Percentiles rank a stretch among this genome's conserved stretches.
These are phyloP conservation scores for Agonopterix subpropinquella DNA, from an alignment of 2,888 invertebrate species.

Conservation along the genomic window DNA sequence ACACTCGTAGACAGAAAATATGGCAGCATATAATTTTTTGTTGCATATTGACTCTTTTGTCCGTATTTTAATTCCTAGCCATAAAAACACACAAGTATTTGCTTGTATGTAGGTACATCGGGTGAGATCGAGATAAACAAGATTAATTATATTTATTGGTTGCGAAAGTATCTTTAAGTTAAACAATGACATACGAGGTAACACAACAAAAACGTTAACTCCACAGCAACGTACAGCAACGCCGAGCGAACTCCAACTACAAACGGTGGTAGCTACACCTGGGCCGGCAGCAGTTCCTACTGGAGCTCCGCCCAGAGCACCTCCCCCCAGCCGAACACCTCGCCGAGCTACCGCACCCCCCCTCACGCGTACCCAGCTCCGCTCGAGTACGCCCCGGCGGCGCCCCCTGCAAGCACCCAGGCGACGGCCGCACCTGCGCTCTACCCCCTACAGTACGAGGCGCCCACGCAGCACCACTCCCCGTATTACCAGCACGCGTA, in stretches of 20 bases:
- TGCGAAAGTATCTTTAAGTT: too few relatives aligned
- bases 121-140: too few relatives aligned
- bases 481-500: constrained; percentile 69
- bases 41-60: too few relatives aligned
- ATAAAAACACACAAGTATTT: too few relatives aligned
- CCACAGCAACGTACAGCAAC: constrained; percentile 54
- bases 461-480: constrained; percentile 58
- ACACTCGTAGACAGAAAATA: too few relatives aligned
- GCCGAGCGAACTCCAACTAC: constrained; percentile 50
- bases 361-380: constrained; percentile 65
- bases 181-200: too few relatives aligned
- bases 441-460: constrained; percentile 62
- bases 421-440: constrained; percentile 51
- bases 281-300: constrained; percentile 58
- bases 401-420: constrained; percentile 42
- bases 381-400: constrained; percentile 53
- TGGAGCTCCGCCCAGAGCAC: constrained; percentile 57
- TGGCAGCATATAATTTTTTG: too few relatives aligned
- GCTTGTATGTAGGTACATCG: too few relatives aligned
- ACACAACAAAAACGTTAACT: too few relatives aligned
- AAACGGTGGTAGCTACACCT: constrained; percentile 53
- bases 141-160: too few relatives aligned
- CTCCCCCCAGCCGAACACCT: constrained; percentile 57
- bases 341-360: constrained; percentile 62
- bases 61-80: too few relatives aligned